These are phyloP conservation scores for Mimachlamys varia DNA, from an alignment of 2,888 invertebrate species.

Conservation along the genomic window DNA sequence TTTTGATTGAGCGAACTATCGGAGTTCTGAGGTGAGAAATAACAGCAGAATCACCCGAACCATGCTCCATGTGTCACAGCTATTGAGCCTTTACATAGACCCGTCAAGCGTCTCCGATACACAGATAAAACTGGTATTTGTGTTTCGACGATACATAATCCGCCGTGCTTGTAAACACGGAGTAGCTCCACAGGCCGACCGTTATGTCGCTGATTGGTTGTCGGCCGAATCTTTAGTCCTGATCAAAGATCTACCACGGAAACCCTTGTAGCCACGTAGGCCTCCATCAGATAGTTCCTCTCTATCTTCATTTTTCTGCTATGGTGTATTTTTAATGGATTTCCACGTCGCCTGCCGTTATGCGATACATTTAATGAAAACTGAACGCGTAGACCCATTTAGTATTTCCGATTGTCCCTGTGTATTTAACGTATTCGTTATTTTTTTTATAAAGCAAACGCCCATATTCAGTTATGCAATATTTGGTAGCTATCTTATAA, in stretches of 20 bases:
- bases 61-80: neutral
- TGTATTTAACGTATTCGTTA: too few species aligned
- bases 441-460: too few species aligned
- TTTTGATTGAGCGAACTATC: slow-evolving; percentile 30
- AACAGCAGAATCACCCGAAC: neutral
- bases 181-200: neutral
- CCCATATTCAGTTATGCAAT: too few species aligned
- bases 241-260: slow-evolving; percentile 10
- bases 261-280: neutral
- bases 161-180: neutral
- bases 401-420: too few species aligned
- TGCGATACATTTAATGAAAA: neutral
- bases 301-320: neutral
- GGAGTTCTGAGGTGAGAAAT: slow-evolving; percentile 3
- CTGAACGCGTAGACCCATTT: neutral
- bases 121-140: neutral
- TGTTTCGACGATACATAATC: neutral
- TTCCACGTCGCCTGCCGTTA: neutral
- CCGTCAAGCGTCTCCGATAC: neutral
- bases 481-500: too few species aligned
- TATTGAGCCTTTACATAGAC: neutral
- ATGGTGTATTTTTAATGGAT: neutral
- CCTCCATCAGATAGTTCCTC: neutral
- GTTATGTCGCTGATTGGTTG: neutral
- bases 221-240: neutral